Evolutionary conservation across 2,888 invertebrate genomes (phyloP).

Genomic region (Apodemia mormo): DNA sequence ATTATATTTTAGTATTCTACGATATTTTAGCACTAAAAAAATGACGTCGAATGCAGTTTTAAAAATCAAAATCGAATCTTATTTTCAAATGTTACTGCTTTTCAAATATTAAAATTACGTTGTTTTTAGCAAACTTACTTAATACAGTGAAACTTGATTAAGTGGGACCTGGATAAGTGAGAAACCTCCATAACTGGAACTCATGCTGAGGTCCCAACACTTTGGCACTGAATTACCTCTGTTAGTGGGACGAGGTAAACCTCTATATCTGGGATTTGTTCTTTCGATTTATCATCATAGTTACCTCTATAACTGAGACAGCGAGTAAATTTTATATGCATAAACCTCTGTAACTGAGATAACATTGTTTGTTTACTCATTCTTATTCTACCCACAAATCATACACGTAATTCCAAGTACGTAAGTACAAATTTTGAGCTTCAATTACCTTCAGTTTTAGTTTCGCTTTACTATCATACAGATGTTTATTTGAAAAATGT

Average conservation of each 20-base stretch:
- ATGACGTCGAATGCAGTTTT: no score
- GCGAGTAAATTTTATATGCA: conserved; percentile 33
- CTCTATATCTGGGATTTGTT: conserved; percentile 31
- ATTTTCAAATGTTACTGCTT: no score
- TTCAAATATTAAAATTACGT: no score
- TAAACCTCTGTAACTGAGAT: conserved; percentile 34
- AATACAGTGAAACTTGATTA: no score
- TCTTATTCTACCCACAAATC: conserved; percentile 20
- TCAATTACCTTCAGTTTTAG: conserved; percentile 21
- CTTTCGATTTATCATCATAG: conserved; percentile 28
- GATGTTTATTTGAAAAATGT: conserved; percentile 27
- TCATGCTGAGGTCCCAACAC: no score
- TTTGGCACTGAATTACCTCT: conserved; percentile 15
- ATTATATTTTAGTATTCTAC: no score
- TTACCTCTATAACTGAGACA: conserved; percentile 31
- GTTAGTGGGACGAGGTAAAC: conserved; percentile 25
- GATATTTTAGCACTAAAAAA: no score
- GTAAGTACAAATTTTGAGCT: conserved; percentile 21
- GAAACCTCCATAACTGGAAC: no score
- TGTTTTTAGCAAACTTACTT: no score
- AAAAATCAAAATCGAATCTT: no score
- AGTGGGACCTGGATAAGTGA: no score
- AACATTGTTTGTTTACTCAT: conserved; percentile 32
- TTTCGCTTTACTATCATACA: conserved; percentile 27
- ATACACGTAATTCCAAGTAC: conserved; percentile 16